Percentiles rank a stretch among this genome's conserved stretches.
Evolutionary conservation across 2,113 vertebrate genomes (phyloP).

Genomic region (Stigmatopora argus): DNA sequence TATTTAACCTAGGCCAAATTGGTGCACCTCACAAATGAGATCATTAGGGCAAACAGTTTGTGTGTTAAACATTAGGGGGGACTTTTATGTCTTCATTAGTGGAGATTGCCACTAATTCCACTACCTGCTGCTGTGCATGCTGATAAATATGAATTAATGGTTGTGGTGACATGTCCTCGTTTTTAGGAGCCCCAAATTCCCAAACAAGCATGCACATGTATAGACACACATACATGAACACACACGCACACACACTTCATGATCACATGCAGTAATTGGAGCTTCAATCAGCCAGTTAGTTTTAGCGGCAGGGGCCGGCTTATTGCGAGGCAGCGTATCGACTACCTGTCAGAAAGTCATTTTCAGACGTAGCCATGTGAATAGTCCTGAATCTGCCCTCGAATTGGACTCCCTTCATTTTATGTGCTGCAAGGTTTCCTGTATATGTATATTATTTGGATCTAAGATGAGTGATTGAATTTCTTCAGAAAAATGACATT

Average conservation of each 20-base stretch:
- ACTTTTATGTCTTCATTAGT: conserved; percentile 53
- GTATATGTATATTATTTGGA: not conserved
- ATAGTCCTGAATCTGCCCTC: conserved; percentile 39
- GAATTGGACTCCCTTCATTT: conserved; percentile 43
- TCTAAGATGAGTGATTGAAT: not conserved
- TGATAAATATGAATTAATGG: conserved; percentile 53
- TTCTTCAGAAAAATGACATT: not conserved
- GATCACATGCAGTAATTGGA: conserved; percentile 49
- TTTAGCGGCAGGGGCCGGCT: conserved; percentile 40
- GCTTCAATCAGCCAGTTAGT: conserved; percentile 59
- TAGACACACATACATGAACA: conserved; percentile 21
- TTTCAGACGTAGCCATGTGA: conserved; percentile 58
- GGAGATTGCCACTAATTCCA: conserved; percentile 31
- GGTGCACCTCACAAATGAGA: conserved; percentile 15
- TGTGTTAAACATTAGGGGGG: conserved; percentile 30
- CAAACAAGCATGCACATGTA: conserved; percentile 3
- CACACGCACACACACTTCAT: conserved; percentile 2
- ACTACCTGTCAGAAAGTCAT: conserved; percentile 67
- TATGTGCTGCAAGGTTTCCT: conserved; percentile 24
- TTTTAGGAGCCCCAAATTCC: conserved; percentile 37
- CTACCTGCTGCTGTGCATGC: conserved; percentile 34
- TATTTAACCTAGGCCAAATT: conserved; percentile 5
- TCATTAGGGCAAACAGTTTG: conserved; percentile 23
- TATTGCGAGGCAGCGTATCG: conserved; percentile 53
- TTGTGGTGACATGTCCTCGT: conserved; percentile 7